A percentile compares a stretch with the other conserved stretches of the same genome.
Conservation (phyloP, 2,113 vertebrate genomes). For the Cyanistes caeruleus region DNA sequence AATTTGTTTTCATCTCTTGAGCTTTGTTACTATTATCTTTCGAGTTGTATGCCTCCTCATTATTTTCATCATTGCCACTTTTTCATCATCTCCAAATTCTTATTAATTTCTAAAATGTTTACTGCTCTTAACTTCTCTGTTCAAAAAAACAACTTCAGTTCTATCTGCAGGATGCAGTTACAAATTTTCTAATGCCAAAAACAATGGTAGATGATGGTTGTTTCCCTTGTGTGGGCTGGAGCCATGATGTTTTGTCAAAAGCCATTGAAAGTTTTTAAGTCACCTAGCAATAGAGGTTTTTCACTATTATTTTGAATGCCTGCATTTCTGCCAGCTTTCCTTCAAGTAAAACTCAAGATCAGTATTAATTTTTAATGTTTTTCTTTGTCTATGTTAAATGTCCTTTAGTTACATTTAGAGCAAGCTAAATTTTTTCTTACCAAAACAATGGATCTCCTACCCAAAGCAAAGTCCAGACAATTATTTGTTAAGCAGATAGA, state of each 20-base stretch:
- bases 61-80: neutral
- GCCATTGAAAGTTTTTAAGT: neutral
- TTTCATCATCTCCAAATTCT: neutral
- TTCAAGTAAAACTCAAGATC: neutral
- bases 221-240: neutral
- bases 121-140: neutral
- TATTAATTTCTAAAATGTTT: neutral
- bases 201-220: neutral
- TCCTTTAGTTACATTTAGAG: neutral
- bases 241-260: neutral
- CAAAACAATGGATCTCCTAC: neutral
- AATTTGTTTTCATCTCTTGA: neutral
- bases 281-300: neutral
- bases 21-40: neutral
- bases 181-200: neutral
- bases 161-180: neutral
- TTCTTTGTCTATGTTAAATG: neutral
- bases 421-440: neutral
- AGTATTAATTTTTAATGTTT: neutral
- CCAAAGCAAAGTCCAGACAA: neutral
- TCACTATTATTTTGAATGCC: neutral
- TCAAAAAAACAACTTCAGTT: neutral
- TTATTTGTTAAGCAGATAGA: neutral
- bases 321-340: neutral
- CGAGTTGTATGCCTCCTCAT: neutral